Percentiles rank a stretch among this genome's conserved stretches.
Evolutionary conservation across 2,113 vertebrate species (phyloP).

Genomic region (Conger conger): DNA sequence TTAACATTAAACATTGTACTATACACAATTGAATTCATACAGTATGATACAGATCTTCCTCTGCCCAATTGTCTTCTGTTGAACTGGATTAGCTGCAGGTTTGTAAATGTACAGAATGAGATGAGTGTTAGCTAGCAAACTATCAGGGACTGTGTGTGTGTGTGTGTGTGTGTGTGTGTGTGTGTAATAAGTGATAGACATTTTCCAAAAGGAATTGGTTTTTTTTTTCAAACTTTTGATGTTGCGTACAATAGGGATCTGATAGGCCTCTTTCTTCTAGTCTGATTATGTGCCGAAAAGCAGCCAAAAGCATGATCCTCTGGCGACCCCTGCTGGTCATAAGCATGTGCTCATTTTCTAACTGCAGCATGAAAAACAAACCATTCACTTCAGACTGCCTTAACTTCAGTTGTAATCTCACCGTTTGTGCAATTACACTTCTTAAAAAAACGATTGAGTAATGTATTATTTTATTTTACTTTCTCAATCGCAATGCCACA

Average conservation of each 20-base stretch:
- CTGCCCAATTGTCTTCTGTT: not conserved
- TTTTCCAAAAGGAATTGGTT: too few relatives aligned
- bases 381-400: constrained; percentile 70
- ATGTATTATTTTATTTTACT: constrained; percentile 1
- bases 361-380: constrained; percentile 63
- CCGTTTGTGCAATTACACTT: constrained; percentile 35
- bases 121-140: constrained; percentile 34
- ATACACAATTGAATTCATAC: too few relatives aligned
- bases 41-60: too few relatives aligned
- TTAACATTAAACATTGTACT: too few relatives aligned
- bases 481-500: constrained; percentile 9
- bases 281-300: not conserved
- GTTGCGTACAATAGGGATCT: too few relatives aligned
- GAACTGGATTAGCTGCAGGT: constrained; percentile 35
- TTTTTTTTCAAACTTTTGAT: too few relatives aligned
- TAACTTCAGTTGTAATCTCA: constrained; percentile 59
- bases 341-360: constrained; percentile 69
- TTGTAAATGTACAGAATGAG: constrained; percentile 36
- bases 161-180: not conserved
- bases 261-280: not conserved
- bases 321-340: constrained; percentile 81
- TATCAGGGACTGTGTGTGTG: constrained; percentile 30
- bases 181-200: too few relatives aligned
- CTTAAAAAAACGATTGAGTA: constrained; percentile 27
- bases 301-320: constrained; percentile 75